Conservation (phyloP, 2,888 invertebrate species). For the Phalangium opilio region DNA sequence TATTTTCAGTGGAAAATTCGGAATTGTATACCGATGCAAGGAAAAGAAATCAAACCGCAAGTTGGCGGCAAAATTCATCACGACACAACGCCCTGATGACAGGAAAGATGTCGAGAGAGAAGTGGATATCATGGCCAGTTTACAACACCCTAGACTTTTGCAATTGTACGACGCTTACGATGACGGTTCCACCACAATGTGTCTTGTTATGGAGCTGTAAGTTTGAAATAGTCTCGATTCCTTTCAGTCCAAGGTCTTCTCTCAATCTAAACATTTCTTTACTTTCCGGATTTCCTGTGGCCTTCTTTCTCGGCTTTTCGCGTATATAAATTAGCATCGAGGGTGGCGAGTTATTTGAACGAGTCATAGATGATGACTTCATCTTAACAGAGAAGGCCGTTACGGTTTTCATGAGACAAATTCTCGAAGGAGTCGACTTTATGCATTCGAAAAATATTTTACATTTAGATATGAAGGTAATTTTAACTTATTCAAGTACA, state of each 20-base stretch:
- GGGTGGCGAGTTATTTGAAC: slow-evolving; percentile 95
- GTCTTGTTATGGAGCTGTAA: slow-evolving; percentile 95
- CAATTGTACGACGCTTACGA: slow-evolving; percentile 97
- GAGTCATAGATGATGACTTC: slow-evolving; percentile 97
- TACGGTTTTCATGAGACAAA: slow-evolving; percentile 91
- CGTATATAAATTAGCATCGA: slow-evolving; percentile 53
- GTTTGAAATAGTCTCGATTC: slow-evolving; percentile 31
- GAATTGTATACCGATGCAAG: slow-evolving; percentile 81
- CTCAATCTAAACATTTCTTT: background rate
- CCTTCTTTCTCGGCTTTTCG: background rate
- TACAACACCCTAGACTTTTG: slow-evolving; percentile 87
- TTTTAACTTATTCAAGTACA: slow-evolving; percentile 2
- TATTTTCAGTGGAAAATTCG: slow-evolving; percentile 75
- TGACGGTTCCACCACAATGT: slow-evolving; percentile 58
- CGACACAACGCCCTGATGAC: slow-evolving; percentile 68
- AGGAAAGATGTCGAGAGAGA: slow-evolving; percentile 82
- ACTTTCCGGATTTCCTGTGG: too few relatives aligned
- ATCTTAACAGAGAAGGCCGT: slow-evolving; percentile 91
- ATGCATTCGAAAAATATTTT: slow-evolving; percentile 90
- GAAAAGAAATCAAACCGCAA: slow-evolving; percentile 64
- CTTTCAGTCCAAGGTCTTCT: background rate
- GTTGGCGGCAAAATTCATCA: slow-evolving; percentile 85
- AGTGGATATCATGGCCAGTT: slow-evolving; percentile 85
- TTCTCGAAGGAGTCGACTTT: slow-evolving; percentile 94
- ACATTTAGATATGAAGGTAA: slow-evolving; percentile 92